Percentiles rank a stretch among this genome's conserved stretches.
phyloP scores from a whole-genome alignment of 1,140 invertebrate genomes.

The Drosophila subpulchrella region DNA sequence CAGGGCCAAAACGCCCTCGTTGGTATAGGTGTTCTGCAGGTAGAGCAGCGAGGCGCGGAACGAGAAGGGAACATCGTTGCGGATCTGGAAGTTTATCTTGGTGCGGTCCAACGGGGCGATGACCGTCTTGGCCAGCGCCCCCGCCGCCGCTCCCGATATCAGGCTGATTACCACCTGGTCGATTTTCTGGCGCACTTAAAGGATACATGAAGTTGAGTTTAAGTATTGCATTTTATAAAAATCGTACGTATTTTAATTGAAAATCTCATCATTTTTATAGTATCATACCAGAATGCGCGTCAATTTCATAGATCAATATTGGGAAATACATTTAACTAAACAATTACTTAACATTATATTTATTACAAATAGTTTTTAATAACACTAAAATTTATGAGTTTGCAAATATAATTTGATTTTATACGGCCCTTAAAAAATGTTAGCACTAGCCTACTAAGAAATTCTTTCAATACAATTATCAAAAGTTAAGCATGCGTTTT shows the following conservation, averaged over 20 bases:
- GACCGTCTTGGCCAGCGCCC: slow-evolving; percentile 96
- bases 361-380: not conserved
- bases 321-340: not conserved
- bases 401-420: too few species aligned
- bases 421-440: too few species aligned
- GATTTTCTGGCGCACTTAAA: slow-evolving; percentile 58
- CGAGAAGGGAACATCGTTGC: slow-evolving; percentile 90
- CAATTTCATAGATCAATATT: not conserved
- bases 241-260: not conserved
- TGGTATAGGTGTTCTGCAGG: slow-evolving; percentile 88
- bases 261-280: not conserved
- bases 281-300: not conserved
- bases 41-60: slow-evolving; percentile 92
- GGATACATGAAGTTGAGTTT: not conserved
- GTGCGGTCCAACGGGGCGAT: slow-evolving; percentile 98
- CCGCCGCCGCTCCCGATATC: slow-evolving; percentile 93
- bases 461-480: too few species aligned
- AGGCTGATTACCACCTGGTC: slow-evolving; percentile 89
- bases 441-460: not conserved
- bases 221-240: too few species aligned
- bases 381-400: not conserved
- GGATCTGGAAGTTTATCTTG: slow-evolving; percentile 98
- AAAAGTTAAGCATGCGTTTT: too few species aligned
- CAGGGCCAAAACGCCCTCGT: slow-evolving; percentile 92
- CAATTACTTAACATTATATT: not conserved